A percentile compares a stretch with the other conserved stretches of the same genome.
Evolutionary conservation across 2,888 invertebrate genomes (phyloP).

Genomic region (Himalopsyche kuldschensis): DNA sequence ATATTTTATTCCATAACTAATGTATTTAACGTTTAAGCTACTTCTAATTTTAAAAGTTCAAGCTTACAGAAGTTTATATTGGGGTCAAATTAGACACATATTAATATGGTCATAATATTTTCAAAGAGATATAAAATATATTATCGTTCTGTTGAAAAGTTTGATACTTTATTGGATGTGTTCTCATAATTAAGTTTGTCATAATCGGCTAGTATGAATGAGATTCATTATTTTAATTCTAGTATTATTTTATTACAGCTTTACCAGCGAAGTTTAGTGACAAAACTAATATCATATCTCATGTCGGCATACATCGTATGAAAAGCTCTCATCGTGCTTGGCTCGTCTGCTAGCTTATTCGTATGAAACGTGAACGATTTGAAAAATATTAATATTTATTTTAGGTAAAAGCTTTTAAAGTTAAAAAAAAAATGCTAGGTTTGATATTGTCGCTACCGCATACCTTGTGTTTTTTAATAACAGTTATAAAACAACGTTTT

Average conservation of each 20-base stretch:
- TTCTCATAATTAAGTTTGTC: neutral
- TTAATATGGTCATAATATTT: too few relatives aligned
- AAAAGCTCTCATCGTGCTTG: neutral
- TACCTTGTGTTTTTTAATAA: too few relatives aligned
- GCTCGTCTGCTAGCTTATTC: neutral
- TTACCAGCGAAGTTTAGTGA: neutral
- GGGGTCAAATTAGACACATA: too few relatives aligned
- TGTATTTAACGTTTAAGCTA: too few relatives aligned
- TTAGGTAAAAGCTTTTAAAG: neutral
- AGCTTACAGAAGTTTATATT: too few relatives aligned
- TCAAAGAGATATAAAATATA: too few relatives aligned
- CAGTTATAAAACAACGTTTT: too few relatives aligned
- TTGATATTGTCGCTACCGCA: too few relatives aligned
- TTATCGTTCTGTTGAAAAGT: too few relatives aligned
- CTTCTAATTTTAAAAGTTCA: too few relatives aligned
- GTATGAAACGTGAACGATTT: neutral
- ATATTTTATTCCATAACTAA: too few relatives aligned
- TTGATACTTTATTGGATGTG: neutral
- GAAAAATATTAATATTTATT: neutral
- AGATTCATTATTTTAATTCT: neutral
- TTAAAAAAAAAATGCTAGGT: too few relatives aligned
- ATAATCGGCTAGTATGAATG: neutral
- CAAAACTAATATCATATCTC: neutral
- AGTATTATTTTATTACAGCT: neutral
- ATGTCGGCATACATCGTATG: neutral